A percentile compares a stretch with the other conserved stretches of the same genome.
phyloP scores from a whole-genome alignment of 2,797 vertebrate genomes.

The Sebastes dallii region DNA sequence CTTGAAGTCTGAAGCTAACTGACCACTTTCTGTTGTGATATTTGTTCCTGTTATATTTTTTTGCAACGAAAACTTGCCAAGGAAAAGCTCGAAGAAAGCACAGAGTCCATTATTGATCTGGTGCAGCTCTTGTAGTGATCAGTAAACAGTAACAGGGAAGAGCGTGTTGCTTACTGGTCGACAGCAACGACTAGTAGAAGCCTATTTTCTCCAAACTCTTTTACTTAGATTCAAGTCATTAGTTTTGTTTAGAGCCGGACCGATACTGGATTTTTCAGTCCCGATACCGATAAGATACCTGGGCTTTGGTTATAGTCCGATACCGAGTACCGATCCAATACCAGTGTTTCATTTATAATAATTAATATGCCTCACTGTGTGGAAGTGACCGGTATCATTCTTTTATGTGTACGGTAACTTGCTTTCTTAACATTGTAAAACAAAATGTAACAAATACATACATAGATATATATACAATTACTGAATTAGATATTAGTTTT shows the following conservation, averaged over 20 bases:
- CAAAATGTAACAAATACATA: too few species aligned
- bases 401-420: fast-evolving
- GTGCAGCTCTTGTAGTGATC: not conserved
- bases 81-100: not conserved
- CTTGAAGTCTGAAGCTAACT: not conserved
- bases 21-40: not conserved
- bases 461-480: too few species aligned
- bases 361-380: too few species aligned
- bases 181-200: not conserved
- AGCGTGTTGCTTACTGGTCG: not conserved
- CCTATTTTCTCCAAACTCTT: not conserved
- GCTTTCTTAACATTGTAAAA: too few species aligned
- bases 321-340: not conserved
- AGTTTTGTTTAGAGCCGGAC: not conserved
- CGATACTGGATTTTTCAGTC: not conserved
- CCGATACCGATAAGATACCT: not conserved
- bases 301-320: not conserved
- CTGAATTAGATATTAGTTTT: too few species aligned
- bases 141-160: not conserved
- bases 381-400: too few species aligned
- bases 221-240: not conserved
- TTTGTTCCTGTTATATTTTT: slow-evolving; percentile 5
- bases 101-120: not conserved
- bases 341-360: not conserved
- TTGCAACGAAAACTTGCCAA: not conserved